Percentiles rank a stretch among this genome's conserved stretches.
Evolutionary conservation across 2,113 vertebrate species (phyloP).

Genomic region (human (Homo sapiens)): GRCh38 chr3:154152001-154152500

Average conservation of each 20-base stretch:
- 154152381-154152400: slow-evolving; percentile 44
- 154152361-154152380: not conserved
- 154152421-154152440: slow-evolving; percentile 51
- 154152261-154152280: not conserved
- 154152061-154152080: not conserved
- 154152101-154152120: slow-evolving; percentile 40
- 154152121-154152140: not conserved
- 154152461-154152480: not conserved
- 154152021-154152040: not conserved
- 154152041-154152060: slow-evolving; percentile 7
- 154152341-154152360: not conserved
- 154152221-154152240: not conserved
- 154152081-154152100: not conserved
- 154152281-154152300: not conserved
- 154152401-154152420: slow-evolving; percentile 11
- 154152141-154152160: not conserved
- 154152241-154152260: not conserved
- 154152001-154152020: not conserved
- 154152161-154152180: slow-evolving; percentile 16
- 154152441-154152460: slow-evolving; percentile 37
- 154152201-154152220: slow-evolving; percentile 22
- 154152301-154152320: accelerated
- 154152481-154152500: slow-evolving; percentile 22
- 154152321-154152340: not conserved
- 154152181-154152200: slow-evolving; percentile 41